Base-by-base conservation (phyloP, 2,888 invertebrate species). In the Neuroscelio doddi region DNA sequence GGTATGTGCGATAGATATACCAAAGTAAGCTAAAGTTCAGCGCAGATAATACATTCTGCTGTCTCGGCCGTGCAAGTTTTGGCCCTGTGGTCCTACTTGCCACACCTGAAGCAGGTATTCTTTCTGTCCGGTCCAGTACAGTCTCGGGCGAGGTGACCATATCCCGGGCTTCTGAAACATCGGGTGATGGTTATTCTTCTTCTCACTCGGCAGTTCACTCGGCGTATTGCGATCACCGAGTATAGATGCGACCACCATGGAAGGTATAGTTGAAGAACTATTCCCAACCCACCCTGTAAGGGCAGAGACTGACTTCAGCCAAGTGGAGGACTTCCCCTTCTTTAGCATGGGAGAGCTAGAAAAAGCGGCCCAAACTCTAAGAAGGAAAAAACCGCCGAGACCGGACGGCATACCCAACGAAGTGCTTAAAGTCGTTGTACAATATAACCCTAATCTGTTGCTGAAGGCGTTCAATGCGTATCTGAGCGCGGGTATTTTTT, bases 311-410 rank as follows among this genome's bases (percentile, higher is more conserved):
- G n/a, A n/a, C n/a, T n/a, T n/a, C n/a, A 10, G 3, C 10, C 1
- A 10, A 10, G n/a, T 30, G 7, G 7, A n/a, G n/a, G n/a, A n/a
- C n/a, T n/a, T n/a, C n/a, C n/a, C n/a, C n/a, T n/a, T n/a, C n/a
- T n/a, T n/a, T n/a, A n/a, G n/a, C n/a, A n/a, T n/a, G n/a, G n/a
- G n/a, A n/a, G n/a, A n/a, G n/a, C n/a, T n/a, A n/a, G n/a, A n/a
- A n/a, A n/a, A n/a, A n/a, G n/a, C n/a, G n/a, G n/a, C n/a, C n/a
- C n/a, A n/a, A 5, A 9, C 5, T 7, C 5, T 5, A 5, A 7
- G n/a, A n/a, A n/a, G n/a, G 27, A 27, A 27, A 27, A 73, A 70
- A 36, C 69, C 72, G 0, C 66, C 72, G 3, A 71, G 72, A 0
- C 62, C 65, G 0, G 74, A 73, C 29, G 64, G 64, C 7, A 64